phyloP scores from a whole-genome alignment of 2,113 vertebrate species.

The Butorides virescens region DNA sequence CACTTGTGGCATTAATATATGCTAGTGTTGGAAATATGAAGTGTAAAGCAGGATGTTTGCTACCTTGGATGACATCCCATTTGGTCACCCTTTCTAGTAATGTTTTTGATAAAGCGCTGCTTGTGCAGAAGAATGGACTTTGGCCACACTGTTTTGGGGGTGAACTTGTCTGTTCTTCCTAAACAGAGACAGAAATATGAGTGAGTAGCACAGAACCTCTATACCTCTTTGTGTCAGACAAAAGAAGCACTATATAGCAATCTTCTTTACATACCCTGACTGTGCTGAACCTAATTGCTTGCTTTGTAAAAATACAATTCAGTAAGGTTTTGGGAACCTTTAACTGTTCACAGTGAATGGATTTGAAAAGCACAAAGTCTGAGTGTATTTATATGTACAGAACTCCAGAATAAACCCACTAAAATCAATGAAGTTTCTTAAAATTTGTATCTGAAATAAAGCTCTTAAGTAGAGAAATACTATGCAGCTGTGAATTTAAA shows the following conservation, averaged over 20 bases:
- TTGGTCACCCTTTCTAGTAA: background rate
- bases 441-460: background rate
- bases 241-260: background rate
- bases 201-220: background rate
- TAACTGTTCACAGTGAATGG: background rate
- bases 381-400: background rate
- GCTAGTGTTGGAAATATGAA: background rate
- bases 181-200: background rate
- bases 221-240: background rate
- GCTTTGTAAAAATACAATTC: background rate
- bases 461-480: background rate
- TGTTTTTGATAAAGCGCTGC: background rate
- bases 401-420: background rate
- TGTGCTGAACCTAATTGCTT: background rate
- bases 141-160: background rate
- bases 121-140: background rate
- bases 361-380: background rate
- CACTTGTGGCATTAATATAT: background rate
- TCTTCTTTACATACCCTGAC: background rate
- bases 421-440: background rate
- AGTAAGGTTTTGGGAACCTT: background rate
- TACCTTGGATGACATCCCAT: background rate
- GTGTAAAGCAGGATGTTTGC: background rate
- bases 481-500: background rate
- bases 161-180: background rate